These are phyloP conservation scores for Drosophila dives DNA, from an alignment of 2,888 invertebrate genomes.

Conservation along the genomic window DNA sequence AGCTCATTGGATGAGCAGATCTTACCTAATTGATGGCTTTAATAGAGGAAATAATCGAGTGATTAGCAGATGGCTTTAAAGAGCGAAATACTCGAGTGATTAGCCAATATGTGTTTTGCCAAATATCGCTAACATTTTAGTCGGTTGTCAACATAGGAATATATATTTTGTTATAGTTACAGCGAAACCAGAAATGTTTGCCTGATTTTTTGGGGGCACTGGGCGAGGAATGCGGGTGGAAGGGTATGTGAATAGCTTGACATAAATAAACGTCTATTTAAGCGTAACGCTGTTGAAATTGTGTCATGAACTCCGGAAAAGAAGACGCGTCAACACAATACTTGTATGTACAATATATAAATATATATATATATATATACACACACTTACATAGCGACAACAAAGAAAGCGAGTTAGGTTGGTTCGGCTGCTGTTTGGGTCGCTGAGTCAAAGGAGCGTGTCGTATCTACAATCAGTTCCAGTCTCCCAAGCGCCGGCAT, in stretches of 20 bases:
- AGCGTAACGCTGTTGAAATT: constrained; percentile 70
- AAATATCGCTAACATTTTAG: too few relatives aligned
- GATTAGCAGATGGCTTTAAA: neutral
- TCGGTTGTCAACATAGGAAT: too few relatives aligned
- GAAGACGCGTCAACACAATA: constrained; percentile 59
- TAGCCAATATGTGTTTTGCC: neutral
- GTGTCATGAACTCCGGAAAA: constrained; percentile 78
- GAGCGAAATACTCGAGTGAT: neutral
- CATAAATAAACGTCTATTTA: constrained; percentile 66
- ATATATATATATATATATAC: neutral
- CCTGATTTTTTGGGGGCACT: neutral
- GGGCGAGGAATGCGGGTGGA: neutral
- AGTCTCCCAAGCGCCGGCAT: constrained; percentile 57
- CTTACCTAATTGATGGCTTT: neutral
- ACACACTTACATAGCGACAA: constrained; percentile 15
- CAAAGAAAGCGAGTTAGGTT: constrained; percentile 41
- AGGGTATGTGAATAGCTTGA: constrained; percentile 24
- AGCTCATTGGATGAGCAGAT: neutral
- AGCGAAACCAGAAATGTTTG: constrained; percentile 34
- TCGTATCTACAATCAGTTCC: constrained; percentile 83
- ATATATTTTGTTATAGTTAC: constrained; percentile 31
- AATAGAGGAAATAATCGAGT: neutral
- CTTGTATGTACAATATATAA: constrained; percentile 5
- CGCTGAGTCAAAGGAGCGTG: constrained; percentile 77
- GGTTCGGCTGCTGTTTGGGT: constrained; percentile 32